Conservation (phyloP, 2,888 invertebrate genomes). For the Hirudinaria manillensis region DNA sequence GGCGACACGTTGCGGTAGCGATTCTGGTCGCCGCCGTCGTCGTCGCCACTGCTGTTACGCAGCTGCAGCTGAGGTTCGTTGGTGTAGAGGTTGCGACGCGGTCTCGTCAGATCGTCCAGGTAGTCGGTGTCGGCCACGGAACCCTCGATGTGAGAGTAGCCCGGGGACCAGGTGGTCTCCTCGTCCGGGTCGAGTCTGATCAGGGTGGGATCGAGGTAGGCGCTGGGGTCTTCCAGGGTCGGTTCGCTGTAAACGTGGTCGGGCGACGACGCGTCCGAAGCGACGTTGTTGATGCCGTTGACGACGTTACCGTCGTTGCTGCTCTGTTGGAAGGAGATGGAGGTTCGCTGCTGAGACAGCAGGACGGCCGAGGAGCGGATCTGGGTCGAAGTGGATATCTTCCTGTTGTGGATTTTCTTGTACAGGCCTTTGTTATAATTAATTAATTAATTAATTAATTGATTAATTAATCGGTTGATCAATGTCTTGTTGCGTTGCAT, state of each 20-base stretch:
- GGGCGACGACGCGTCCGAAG: background rate
- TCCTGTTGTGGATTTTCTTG: too few species aligned
- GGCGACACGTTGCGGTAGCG: background rate
- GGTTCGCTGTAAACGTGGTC: constrained; percentile 21
- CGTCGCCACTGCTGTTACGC: background rate
- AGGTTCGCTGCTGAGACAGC: too few species aligned
- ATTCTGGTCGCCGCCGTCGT: background rate
- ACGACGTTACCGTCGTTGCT: background rate
- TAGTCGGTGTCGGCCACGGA: constrained; percentile 50
- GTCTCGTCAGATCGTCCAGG: constrained; percentile 41
- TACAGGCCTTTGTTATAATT: too few species aligned
- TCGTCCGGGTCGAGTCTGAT: constrained; percentile 31
- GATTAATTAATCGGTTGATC: too few species aligned
- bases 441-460: too few species aligned
- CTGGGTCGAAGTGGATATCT: background rate
- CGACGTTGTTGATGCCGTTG: background rate
- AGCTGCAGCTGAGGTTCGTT: background rate
- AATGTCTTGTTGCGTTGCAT: too few species aligned
- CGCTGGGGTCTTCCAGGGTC: constrained; percentile 30
- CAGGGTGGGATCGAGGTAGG: constrained; percentile 38
- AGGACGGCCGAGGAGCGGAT: too few species aligned
- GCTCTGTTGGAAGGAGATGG: background rate
- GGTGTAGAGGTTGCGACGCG: too few species aligned
- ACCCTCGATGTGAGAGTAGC: constrained; percentile 48
- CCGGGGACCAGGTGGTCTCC: constrained; percentile 37